Evolutionary conservation across 1,140 invertebrate genomes (phyloP).

Genomic region (Chionoecetes opilio): DNA sequence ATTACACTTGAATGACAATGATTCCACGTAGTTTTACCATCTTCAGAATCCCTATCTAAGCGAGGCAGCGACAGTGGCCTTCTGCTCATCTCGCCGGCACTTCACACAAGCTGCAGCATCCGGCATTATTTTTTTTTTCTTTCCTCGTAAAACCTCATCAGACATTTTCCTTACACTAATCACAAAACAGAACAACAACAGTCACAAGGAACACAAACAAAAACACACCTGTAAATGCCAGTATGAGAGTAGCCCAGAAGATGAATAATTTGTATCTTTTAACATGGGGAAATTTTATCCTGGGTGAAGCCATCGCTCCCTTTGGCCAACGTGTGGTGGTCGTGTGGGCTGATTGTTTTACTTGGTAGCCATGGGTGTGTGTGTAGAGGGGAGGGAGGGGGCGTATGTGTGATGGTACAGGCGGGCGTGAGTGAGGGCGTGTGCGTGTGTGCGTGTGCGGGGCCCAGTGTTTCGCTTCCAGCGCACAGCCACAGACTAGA

Average conservation of each 20-base stretch:
- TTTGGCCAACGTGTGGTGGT: background rate
- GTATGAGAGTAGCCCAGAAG: constrained; percentile 66
- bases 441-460: background rate
- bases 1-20: too few relatives aligned
- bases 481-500: background rate
- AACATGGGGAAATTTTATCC: constrained; percentile 61
- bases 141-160: too few relatives aligned
- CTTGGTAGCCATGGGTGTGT: background rate
- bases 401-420: constrained; percentile 56
- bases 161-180: background rate
- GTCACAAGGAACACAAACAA: background rate
- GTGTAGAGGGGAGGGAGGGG: background rate
- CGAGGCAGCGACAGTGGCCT: too few relatives aligned
- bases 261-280: constrained; percentile 70
- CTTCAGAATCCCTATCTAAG: too few relatives aligned
- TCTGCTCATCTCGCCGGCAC: background rate
- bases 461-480: background rate
- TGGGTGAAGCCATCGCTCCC: constrained; percentile 50
- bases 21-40: too few relatives aligned
- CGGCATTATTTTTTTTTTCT: too few relatives aligned
- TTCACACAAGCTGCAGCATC: background rate
- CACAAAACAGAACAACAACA: constrained; percentile 2
- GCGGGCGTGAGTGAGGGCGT: background rate
- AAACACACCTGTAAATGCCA: constrained; percentile 64
- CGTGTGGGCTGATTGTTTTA: background rate